Conservation (phyloP, 2,888 invertebrate genomes). For the Melanostoma scalare region DNA sequence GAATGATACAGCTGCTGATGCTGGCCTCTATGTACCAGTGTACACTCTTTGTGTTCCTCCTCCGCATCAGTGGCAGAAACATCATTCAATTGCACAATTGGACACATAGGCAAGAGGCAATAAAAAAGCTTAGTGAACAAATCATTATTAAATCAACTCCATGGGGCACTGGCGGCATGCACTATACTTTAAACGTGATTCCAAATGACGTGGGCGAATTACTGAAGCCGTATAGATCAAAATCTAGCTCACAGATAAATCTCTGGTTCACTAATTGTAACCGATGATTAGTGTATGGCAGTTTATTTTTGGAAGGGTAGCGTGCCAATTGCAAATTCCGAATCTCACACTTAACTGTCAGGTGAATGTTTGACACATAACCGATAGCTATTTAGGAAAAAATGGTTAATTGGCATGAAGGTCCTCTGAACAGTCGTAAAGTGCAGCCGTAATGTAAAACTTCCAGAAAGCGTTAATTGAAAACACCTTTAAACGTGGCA, state of each 20-base stretch:
- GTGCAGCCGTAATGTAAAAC: slow-evolving; percentile 45
- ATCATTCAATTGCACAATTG: slow-evolving; percentile 67
- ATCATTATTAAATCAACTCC: slow-evolving; percentile 62
- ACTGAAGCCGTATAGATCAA: slow-evolving; percentile 42
- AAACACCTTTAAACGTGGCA: slow-evolving; percentile 36
- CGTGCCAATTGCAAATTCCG: slow-evolving; percentile 33
- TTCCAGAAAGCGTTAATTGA: slow-evolving; percentile 52
- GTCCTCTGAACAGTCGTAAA: slow-evolving; percentile 7
- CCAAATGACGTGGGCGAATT: slow-evolving; percentile 55
- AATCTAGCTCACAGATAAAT: slow-evolving; percentile 35
- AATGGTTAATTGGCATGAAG: slow-evolving; percentile 45
- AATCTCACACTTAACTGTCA: slow-evolving; percentile 50
- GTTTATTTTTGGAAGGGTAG: slow-evolving; percentile 31
- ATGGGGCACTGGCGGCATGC: slow-evolving; percentile 27
- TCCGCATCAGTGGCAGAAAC: slow-evolving; percentile 37
- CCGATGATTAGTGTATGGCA: slow-evolving; percentile 39
- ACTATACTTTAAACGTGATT: background rate
- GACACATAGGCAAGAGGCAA: slow-evolving; percentile 25
- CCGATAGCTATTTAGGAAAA: slow-evolving; percentile 32
- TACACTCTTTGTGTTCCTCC: slow-evolving; percentile 46
- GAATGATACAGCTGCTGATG: slow-evolving; percentile 36
- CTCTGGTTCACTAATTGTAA: slow-evolving; percentile 51
- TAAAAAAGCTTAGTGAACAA: slow-evolving; percentile 51
- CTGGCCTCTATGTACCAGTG: slow-evolving; percentile 4
- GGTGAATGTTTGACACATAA: slow-evolving; percentile 38